Conservation (phyloP, 2,888 invertebrate genomes). For the Hydrotaea cyrtoneurina region DNA sequence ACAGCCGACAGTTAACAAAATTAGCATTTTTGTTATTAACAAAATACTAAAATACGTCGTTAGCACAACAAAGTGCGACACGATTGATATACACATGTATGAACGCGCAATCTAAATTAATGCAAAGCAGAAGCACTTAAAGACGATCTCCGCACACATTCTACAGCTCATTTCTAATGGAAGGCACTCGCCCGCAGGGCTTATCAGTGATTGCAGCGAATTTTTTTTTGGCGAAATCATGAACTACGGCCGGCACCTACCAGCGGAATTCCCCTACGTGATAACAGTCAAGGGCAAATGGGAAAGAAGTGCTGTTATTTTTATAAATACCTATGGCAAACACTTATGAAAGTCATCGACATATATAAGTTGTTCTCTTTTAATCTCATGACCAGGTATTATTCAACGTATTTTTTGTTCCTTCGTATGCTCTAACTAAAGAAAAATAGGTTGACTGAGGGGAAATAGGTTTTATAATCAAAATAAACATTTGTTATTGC, state of each 20-base stretch:
- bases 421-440: too few relatives aligned
- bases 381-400: conserved; percentile 22
- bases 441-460: too few relatives aligned
- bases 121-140: conserved; percentile 10
- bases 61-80: background rate
- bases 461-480: too few relatives aligned
- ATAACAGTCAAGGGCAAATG: conserved; percentile 3
- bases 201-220: background rate
- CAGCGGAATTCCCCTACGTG: background rate
- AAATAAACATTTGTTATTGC: too few relatives aligned
- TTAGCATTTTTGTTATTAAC: too few relatives aligned
- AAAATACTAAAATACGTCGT: background rate
- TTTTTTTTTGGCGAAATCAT: background rate
- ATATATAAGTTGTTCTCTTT: background rate
- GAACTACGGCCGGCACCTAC: too few relatives aligned
- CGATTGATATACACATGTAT: background rate
- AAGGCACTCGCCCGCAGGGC: background rate
- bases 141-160: background rate
- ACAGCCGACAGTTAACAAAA: too few relatives aligned
- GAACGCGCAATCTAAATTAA: conserved; percentile 15
- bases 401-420: too few relatives aligned
- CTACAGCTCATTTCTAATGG: background rate
- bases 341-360: background rate
- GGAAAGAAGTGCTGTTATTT: background rate
- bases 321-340: background rate